Conservation (phyloP, 2,113 vertebrate species). For the Opisthocomus hoazin region DNA sequence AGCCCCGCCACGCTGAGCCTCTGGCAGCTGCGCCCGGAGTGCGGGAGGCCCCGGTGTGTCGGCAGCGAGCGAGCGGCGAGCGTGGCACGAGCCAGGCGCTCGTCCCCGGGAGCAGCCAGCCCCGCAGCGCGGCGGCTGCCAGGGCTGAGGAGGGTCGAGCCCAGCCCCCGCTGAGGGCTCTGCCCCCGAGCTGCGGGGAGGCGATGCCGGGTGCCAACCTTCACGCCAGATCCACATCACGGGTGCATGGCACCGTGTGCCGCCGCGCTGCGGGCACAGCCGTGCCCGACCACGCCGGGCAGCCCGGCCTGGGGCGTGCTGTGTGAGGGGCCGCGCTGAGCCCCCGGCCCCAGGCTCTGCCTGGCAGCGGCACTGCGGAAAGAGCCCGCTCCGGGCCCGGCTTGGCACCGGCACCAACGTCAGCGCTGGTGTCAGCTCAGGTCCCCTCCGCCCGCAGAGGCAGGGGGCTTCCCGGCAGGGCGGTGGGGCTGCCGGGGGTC, state of each 20-base stretch:
- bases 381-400: accelerated
- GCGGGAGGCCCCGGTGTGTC: neutral
- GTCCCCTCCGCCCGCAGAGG: accelerated
- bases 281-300: neutral
- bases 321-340: neutral
- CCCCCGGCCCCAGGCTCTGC: neutral
- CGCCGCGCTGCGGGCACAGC: neutral
- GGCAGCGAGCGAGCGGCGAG: accelerated
- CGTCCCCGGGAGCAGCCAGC: neutral
- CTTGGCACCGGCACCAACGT: neutral
- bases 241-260: neutral
- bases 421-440: accelerated
- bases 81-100: neutral
- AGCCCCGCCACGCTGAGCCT: accelerated
- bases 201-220: neutral
- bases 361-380: accelerated
- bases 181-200: neutral
- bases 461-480: too few species aligned
- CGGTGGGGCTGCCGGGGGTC: too few species aligned
- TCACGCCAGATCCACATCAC: neutral
- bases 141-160: neutral
- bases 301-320: accelerated
- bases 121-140: neutral
- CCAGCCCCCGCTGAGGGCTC: neutral
- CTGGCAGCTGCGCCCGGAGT: neutral